Conservation (phyloP, 2,797 vertebrate species). For the Nyctibius grandis region DNA sequence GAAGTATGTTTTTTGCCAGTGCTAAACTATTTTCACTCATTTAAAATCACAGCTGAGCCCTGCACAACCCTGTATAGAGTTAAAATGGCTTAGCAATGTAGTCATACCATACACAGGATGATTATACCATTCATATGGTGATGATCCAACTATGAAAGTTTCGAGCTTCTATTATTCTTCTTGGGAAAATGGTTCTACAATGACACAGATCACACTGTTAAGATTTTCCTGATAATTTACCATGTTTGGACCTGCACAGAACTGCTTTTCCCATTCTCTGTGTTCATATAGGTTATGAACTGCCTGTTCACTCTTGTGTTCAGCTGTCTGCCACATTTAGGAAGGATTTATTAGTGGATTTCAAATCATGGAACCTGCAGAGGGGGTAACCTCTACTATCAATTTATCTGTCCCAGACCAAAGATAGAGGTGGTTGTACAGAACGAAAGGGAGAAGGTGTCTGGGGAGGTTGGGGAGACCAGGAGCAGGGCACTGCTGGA, state of each 20-base stretch:
- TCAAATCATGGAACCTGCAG: not conserved
- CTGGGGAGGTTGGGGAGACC: not conserved
- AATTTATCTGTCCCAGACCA: not conserved
- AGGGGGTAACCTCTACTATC: not conserved
- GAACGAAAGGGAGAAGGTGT: not conserved
- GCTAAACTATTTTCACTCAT: not conserved
- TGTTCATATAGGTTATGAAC: not conserved
- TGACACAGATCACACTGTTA: not conserved
- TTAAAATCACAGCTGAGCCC: not conserved
- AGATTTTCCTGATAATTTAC: constrained; percentile 9
- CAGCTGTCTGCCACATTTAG: not conserved
- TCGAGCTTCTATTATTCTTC: not conserved
- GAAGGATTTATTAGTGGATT: not conserved
- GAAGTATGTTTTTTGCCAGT: not conserved
- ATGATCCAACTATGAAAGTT: not conserved
- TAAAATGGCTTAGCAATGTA: constrained; percentile 1
- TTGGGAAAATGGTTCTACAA: constrained; percentile 1
- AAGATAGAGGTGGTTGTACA: not conserved
- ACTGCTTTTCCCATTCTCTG: not conserved
- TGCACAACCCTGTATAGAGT: not conserved
- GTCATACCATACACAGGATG: not conserved
- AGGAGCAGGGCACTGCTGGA: not conserved
- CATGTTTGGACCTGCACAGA: not conserved
- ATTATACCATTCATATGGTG: not conserved
- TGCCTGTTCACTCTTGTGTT: not conserved